Conservation (phyloP, 2,888 invertebrate species). For the Gisinianus flammeolus region DNA sequence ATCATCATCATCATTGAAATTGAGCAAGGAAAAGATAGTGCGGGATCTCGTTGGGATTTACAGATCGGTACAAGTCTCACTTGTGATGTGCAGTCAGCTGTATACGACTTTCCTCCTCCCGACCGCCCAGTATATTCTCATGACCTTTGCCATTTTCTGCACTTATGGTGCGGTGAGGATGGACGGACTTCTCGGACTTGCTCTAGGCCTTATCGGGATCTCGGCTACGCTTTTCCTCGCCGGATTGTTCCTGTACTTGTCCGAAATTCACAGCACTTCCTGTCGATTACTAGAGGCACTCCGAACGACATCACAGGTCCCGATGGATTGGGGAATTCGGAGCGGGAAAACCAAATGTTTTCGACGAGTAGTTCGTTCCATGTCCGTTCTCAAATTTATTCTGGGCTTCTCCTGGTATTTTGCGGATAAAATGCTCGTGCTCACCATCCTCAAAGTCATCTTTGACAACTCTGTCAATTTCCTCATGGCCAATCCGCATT, state of each 20-base stretch:
- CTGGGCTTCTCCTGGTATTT: neutral
- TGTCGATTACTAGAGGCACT: neutral
- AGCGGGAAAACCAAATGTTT: no score
- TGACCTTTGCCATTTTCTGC: neutral
- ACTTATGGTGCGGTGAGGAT: slow-evolving; percentile 10
- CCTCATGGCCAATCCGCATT: no score
- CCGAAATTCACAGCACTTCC: neutral
- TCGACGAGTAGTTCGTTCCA: no score
- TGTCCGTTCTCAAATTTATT: neutral
- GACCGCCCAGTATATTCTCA: neutral
- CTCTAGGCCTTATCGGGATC: slow-evolving; percentile 9
- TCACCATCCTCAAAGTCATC: neutral
- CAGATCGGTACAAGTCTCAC: no score
- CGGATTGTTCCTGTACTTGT: neutral
- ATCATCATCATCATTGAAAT: no score
- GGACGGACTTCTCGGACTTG: neutral
- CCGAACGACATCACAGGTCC: no score
- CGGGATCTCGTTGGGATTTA: no score
- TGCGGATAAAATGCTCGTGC: neutral
- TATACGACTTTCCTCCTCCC: neutral
- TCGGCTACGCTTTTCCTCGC: neutral
- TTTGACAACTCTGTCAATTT: neutral
- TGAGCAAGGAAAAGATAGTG: no score
- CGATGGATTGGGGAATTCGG: no score
- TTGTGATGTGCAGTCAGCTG: no score